Base-by-base conservation (phyloP, 2,797 vertebrate genomes). In the Rhinogobio ventralis region DNA sequence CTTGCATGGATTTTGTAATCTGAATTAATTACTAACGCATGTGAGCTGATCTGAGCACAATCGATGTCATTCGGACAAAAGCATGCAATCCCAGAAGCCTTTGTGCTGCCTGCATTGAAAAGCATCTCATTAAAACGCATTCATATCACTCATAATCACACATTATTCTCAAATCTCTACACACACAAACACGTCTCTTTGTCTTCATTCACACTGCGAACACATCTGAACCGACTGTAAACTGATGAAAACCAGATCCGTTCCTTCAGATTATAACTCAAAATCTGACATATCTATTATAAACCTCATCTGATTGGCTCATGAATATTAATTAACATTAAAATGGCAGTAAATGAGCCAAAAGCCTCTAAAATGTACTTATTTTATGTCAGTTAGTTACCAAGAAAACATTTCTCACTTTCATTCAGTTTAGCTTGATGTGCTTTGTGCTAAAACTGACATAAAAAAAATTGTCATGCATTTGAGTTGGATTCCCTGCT, bases 71-170 rank as follows among this genome's bases (percentile, higher is more conserved):
- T 28, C 53, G 9, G 51, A 60, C 36, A 15, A 33, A 45, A 28
- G 10, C n/a, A 14, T 0, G n/a, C 23, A 4, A 19, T 80, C 49
- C 79, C 66, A 81, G 66, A 69, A 57, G 66, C 3, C 66, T 71
- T 57, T 71, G 79, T 69, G 79, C 33, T 57, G 49, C 60, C 10
- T 49, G 49, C 49, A 68, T 9, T 39, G 20, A 80, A 30, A 10
- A 69, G 28, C 30, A 1, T 55, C 62, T 69, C 64, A 69, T 81
- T 36, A 20, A 69, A 53, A 30, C 60, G 30, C 6, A 62, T 62
- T 28, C 60, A 62, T 3, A 62, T 64, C 49, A 49, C 5, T 49
- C 46, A 49, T 17, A 49, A 15, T 7, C 55, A 57, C 25, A 30
- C 57, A 14, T 30, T 7, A 64, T 28, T 15, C 6, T 7, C 57